These are phyloP conservation scores for Diadromus collaris DNA, from an alignment of 2,888 invertebrate genomes.

Conservation along the genomic window DNA sequence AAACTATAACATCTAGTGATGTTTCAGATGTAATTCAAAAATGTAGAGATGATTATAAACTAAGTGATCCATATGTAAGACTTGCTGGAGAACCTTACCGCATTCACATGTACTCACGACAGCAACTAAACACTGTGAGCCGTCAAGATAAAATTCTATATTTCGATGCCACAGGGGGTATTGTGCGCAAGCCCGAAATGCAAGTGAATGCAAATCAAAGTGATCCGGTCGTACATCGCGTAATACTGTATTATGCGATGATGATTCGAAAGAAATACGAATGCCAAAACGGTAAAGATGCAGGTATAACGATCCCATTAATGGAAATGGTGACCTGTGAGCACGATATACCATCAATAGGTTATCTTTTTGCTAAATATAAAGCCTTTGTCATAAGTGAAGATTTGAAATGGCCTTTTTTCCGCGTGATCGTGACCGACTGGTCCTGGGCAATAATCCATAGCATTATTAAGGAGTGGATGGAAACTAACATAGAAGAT, in stretches of 20 bases:
- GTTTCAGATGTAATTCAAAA: neutral
- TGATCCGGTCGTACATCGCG: constrained; percentile 1
- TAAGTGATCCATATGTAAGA: neutral
- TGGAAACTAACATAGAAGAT: constrained; percentile 2
- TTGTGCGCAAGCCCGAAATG: constrained; percentile 25
- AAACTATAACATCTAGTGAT: constrained; percentile 5
- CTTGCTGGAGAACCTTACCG: constrained; percentile 7
- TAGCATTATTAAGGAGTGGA: constrained; percentile 1
- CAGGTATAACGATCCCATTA: constrained; percentile 6
- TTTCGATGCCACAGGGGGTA: constrained; percentile 13
- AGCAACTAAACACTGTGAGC: neutral
- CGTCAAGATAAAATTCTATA: constrained; percentile 5
- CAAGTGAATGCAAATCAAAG: constrained; percentile 9
- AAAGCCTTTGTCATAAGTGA: constrained; percentile 5
- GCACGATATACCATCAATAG: constrained; percentile 6
- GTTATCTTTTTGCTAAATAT: neutral
- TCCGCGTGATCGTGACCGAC: constrained; percentile 24
- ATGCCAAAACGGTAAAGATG: neutral
- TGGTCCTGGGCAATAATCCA: constrained; percentile 22
- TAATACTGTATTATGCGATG: constrained; percentile 22
- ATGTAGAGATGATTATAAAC: constrained; percentile 4
- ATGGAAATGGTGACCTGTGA: constrained; percentile 21
- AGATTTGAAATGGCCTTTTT: constrained; percentile 10
- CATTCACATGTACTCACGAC: constrained; percentile 12
- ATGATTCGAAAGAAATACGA: constrained; percentile 7